Conservation (phyloP, 1,140 invertebrate genomes). For the Potamilus streckersoni region DNA sequence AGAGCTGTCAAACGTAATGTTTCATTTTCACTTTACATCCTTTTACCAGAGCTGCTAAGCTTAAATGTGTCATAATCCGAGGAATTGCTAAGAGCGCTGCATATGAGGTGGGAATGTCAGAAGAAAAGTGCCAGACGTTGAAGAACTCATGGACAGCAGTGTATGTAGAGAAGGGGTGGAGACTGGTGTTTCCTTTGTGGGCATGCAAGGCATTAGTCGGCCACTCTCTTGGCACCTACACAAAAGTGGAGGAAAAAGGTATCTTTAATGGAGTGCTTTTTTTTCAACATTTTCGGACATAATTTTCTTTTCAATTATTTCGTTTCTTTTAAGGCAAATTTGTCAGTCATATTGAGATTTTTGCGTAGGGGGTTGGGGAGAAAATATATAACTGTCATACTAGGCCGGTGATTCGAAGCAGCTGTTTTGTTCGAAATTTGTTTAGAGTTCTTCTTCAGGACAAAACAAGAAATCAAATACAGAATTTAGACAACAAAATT, state of each 20-base stretch:
- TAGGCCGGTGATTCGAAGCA: too few relatives aligned
- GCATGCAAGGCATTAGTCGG: constrained; percentile 36
- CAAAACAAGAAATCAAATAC: too few relatives aligned
- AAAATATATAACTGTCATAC: too few relatives aligned
- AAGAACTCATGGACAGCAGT: constrained; percentile 47
- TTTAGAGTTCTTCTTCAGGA: too few relatives aligned
- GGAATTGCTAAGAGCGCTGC: constrained; percentile 97
- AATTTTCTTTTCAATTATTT: too few relatives aligned
- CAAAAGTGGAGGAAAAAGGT: constrained; percentile 30
- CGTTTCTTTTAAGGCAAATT: too few relatives aligned
- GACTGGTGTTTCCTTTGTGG: constrained; percentile 49
- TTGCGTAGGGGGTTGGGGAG: too few relatives aligned
- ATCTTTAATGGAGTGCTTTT: background rate
- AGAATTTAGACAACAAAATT: too few relatives aligned
- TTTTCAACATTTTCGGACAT: too few relatives aligned
- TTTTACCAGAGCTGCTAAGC: constrained; percentile 74
- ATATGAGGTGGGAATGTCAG: constrained; percentile 89
- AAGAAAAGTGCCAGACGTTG: constrained; percentile 86
- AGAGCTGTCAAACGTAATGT: constrained; percentile 96
- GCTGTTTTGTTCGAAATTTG: too few relatives aligned
- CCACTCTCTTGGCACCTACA: constrained; percentile 28
- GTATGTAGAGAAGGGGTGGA: constrained; percentile 46
- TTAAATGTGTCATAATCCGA: constrained; percentile 98
- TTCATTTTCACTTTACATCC: constrained; percentile 71
- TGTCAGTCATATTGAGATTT: too few relatives aligned